A percentile compares a stretch with the other conserved stretches of the same genome.
Conservation (phyloP, 2,888 invertebrate species). For the Serrognathus titanus region DNA sequence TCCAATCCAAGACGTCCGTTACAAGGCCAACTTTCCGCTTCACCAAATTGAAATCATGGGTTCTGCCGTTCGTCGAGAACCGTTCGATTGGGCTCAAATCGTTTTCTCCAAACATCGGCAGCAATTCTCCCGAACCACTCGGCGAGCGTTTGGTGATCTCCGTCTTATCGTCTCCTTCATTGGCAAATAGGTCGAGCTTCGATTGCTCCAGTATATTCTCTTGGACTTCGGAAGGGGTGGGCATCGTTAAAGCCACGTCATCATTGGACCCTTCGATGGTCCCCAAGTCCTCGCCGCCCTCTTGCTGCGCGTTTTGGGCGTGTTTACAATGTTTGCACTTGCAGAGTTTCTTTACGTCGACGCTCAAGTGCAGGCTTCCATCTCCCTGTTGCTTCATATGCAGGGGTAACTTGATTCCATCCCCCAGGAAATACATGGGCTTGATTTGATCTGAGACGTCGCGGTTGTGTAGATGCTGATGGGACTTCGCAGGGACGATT, state of each 20-base stretch:
- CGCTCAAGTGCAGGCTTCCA: conserved; percentile 41
- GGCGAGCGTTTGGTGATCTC: conserved; percentile 2
- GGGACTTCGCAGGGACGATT: conserved; percentile 6
- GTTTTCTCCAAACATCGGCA: neutral
- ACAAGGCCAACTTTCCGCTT: conserved; percentile 17
- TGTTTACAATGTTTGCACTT: conserved; percentile 26
- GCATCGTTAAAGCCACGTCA: neutral
- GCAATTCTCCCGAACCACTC: neutral
- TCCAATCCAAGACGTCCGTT: conserved; percentile 24
- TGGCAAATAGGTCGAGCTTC: neutral
- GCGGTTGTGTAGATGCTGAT: conserved; percentile 15
- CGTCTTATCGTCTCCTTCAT: neutral
- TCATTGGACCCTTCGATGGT: neutral
- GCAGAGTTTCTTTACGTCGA: conserved; percentile 44
- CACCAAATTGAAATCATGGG: neutral
- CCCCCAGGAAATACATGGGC: conserved; percentile 39
- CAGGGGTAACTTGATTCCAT: conserved; percentile 45
- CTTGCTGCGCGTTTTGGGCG: neutral
- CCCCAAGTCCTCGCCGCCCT: no score
- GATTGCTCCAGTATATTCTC: neutral
- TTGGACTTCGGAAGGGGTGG: neutral
- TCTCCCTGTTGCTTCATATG: conserved; percentile 38
- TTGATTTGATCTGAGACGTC: conserved; percentile 22
- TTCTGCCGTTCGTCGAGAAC: neutral
- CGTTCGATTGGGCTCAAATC: neutral